phyloP scores from a whole-genome alignment of 2,113 vertebrate genomes.

The Garra rufa region DNA sequence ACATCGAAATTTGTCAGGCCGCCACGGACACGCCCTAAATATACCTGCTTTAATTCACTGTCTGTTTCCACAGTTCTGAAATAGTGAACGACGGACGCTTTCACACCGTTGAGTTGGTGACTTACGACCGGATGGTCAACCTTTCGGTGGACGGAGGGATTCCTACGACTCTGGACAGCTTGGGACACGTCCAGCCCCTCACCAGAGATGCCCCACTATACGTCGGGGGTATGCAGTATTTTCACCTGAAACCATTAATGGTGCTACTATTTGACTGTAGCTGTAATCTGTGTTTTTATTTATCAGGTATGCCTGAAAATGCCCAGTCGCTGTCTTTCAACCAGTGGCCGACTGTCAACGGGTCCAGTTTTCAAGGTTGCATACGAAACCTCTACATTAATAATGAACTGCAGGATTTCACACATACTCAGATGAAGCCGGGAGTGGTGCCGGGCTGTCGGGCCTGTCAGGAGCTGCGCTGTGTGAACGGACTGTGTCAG shows the following conservation, averaged over 20 bases:
- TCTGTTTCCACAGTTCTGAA: constrained; percentile 80
- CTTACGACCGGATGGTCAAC: constrained; percentile 98
- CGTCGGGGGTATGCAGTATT: constrained; percentile 93
- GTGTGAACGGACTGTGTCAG: constrained; percentile 94
- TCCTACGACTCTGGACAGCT: constrained; percentile 97
- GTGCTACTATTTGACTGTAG: not conserved
- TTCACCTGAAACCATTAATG: constrained; percentile 41
- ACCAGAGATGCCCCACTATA: constrained; percentile 95
- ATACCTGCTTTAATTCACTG: not conserved
- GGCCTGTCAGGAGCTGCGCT: constrained; percentile 94
- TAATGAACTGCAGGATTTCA: constrained; percentile 97
- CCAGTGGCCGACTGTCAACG: constrained; percentile 93
- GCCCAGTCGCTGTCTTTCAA: constrained; percentile 88
- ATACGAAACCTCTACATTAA: constrained; percentile 99
- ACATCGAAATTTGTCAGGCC: too few relatives aligned
- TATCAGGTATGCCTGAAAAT: constrained; percentile 91
- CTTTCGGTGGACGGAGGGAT: constrained; percentile 95
- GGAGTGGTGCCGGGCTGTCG: constrained; percentile 95
- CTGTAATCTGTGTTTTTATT: not conserved
- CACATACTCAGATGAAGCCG: constrained; percentile 94
- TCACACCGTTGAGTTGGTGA: constrained; percentile 97
- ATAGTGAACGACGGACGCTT: constrained; percentile 98
- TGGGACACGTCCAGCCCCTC: constrained; percentile 89
- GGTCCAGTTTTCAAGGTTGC: constrained; percentile 96
- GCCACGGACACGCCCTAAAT: too few relatives aligned